Conservation (phyloP, 2,888 invertebrate species). For the Metallyticus violacea region DNA sequence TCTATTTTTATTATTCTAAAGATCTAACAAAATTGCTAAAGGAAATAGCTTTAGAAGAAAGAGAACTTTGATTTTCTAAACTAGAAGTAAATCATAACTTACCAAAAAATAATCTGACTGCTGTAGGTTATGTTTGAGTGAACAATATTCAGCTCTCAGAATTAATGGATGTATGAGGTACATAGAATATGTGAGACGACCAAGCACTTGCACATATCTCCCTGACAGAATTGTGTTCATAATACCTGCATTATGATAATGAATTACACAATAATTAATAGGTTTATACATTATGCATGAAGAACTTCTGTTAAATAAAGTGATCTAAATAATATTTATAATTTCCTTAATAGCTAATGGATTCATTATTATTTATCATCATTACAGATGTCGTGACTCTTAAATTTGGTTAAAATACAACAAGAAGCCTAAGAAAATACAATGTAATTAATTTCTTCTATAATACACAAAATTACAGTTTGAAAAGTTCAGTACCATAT, state of each 20-base stretch:
- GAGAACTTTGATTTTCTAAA: neutral
- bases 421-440: no score
- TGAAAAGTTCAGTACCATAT: no score
- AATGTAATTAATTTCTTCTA: no score
- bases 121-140: neutral
- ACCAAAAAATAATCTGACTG: neutral
- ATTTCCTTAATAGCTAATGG: no score
- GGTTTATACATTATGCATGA: no score
- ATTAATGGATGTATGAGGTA: neutral
- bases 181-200: neutral
- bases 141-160: neutral
- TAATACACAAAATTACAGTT: no score
- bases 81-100: neutral
- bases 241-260: neutral
- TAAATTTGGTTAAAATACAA: no score
- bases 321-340: no score
- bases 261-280: no score
- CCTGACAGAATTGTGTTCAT: neutral
- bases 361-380: no score
- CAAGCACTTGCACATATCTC: neutral
- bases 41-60: neutral
- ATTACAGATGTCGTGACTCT: no score
- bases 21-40: neutral
- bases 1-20: neutral
- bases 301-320: no score